Base-by-base conservation (phyloP, 2,797 vertebrate genomes). In the Darevskia mixta region DNA sequence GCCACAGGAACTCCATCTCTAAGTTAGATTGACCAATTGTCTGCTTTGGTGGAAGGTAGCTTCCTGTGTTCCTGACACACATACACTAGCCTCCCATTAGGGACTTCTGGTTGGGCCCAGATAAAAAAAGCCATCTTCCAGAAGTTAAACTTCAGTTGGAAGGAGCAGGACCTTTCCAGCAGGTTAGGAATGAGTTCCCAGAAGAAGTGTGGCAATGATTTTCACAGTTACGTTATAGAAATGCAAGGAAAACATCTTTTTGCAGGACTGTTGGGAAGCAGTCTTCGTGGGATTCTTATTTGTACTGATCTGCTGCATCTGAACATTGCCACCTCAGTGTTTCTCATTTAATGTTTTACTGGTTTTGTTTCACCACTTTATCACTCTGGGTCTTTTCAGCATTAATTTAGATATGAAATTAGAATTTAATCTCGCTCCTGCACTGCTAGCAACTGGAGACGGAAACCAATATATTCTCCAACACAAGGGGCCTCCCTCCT, bases 401-500 rank as follows among this genome's bases (percentile, higher is more conserved):
- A n/a, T 61, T 81, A 73, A 49, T 32, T 35, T 32, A 27, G 29
- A 64, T 81, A 13, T 43, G 38, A 87, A 64, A 41, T 64, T 32
- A 61, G 49, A 86, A 75, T 35, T 82, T 75, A 81, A 82, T 27
- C 45, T 67, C 3, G 23, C 18, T 41, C 8, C 17, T 41, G 2
- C 17, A 23, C 32, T 67, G 41, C 41, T 35, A 66, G 78, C 32
- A 81, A 35, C 35, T 43, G 17, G 41, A 85, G 64, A 29, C 77
- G 82, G 81, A 87, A 87, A 61, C 11, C 4, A 77, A 87, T 45
- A 29, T 79, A 61, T 27, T 73, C 66, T 20, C 85, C 49, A 29
- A 20, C 66, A 49, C 80, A 58, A 8, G 61, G 78, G 23, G 82
- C 8, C 38, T 77, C 49, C 25, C 64, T 77, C 25, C 61, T 80